These are phyloP conservation scores for Polyploca ridens DNA, from an alignment of 2,888 invertebrate genomes.

Conservation along the genomic window DNA sequence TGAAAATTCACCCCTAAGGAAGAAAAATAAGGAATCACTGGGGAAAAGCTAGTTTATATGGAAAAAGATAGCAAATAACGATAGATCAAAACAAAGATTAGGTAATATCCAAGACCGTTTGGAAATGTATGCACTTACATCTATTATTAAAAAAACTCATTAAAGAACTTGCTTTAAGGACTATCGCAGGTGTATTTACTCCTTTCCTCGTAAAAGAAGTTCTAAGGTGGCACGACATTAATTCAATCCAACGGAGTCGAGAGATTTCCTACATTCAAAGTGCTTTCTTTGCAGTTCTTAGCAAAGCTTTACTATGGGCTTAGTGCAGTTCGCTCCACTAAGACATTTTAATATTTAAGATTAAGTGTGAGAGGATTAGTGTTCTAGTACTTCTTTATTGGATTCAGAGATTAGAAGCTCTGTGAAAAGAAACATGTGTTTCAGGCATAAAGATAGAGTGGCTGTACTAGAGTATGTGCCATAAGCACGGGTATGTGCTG, in stretches of 20 bases:
- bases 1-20: too few relatives aligned
- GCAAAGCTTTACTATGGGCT: slow-evolving; percentile 10
- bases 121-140: too few relatives aligned
- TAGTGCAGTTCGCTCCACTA: slow-evolving; percentile 5
- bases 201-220: neutral
- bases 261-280: slow-evolving; percentile 22
- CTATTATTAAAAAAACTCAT: neutral
- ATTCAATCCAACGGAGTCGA: slow-evolving; percentile 22
- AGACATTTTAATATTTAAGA: slow-evolving; percentile 11
- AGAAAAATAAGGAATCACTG: too few relatives aligned
- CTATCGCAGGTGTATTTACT: neutral
- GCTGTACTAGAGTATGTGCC: too few relatives aligned
- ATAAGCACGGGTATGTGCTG: too few relatives aligned
- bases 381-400: neutral
- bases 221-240: slow-evolving; percentile 18
- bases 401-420: neutral
- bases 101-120: too few relatives aligned
- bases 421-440: too few relatives aligned
- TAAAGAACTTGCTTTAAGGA: neutral
- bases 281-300: slow-evolving; percentile 18
- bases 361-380: slow-evolving; percentile 10
- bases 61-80: too few relatives aligned
- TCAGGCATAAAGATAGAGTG: too few relatives aligned
- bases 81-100: too few relatives aligned
- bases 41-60: too few relatives aligned